Percentiles rank a stretch among this genome's conserved stretches.
phyloP scores from a whole-genome alignment of 1,140 invertebrate genomes.

The Drosophila athabasca region DNA sequence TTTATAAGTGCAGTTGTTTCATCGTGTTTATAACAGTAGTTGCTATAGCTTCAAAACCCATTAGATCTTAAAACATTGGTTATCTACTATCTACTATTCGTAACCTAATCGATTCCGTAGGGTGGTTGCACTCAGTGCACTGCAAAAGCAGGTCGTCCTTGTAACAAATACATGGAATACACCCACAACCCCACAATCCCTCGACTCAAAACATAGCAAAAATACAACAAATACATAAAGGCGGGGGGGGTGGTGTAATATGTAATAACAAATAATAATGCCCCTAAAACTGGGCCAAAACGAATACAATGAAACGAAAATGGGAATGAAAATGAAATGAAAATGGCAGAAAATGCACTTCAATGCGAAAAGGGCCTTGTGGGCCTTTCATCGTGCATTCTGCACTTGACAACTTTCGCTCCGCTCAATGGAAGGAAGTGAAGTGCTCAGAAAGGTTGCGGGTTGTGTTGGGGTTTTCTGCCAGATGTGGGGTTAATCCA shows the following conservation, averaged over 20 bases:
- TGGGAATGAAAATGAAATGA: constrained; percentile 50
- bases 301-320: constrained; percentile 14
- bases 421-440: background rate
- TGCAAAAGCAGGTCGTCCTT: constrained; percentile 56
- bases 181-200: background rate
- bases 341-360: constrained; percentile 19
- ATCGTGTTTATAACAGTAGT: too few species aligned
- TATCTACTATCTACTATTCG: constrained; percentile 9
- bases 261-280: constrained; percentile 71
- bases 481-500: constrained; percentile 46
- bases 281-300: constrained; percentile 56
- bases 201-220: constrained; percentile 16
- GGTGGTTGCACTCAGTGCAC: constrained; percentile 24
- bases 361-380: constrained; percentile 32
- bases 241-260: too few species aligned
- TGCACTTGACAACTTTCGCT: constrained; percentile 34
- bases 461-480: background rate
- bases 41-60: too few species aligned
- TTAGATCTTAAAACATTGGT: background rate
- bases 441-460: constrained; percentile 11
- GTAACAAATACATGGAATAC: constrained; percentile 25
- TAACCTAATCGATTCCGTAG: constrained; percentile 31
- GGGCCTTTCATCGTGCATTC: background rate
- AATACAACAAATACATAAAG: too few species aligned
- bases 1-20: too few species aligned